Conservation (phyloP, 2,888 invertebrate genomes). For the Pachymerium ferrugineum region DNA sequence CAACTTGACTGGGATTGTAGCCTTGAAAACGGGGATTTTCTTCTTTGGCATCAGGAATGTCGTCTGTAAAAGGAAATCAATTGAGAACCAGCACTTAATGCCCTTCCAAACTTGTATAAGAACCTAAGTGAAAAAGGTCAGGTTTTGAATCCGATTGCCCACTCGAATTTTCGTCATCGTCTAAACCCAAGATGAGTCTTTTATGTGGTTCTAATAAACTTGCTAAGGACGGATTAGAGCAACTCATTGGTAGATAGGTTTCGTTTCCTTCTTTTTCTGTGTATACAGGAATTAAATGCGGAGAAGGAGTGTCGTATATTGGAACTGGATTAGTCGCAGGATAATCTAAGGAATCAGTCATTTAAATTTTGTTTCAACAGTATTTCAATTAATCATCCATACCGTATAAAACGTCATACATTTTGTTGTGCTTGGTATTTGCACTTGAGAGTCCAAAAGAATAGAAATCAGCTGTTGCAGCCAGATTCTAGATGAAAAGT, state of each 20-base stretch:
- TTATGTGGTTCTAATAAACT: background rate
- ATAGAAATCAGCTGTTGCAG: background rate
- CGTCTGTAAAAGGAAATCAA: too few relatives aligned
- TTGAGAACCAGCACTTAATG: too few relatives aligned
- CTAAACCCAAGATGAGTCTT: background rate
- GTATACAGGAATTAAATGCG: background rate
- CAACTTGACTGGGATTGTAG: conserved; percentile 56
- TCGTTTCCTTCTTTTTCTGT: background rate
- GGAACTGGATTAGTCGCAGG: conserved; percentile 3
- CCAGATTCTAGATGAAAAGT: conserved; percentile 7
- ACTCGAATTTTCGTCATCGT: conserved; percentile 10
- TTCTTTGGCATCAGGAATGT: background rate
- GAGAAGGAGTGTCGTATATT: background rate
- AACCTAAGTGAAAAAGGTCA: conserved; percentile 47
- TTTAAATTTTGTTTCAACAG: too few relatives aligned
- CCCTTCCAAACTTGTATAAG: too few relatives aligned
- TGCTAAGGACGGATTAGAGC: background rate
- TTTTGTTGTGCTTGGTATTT: background rate
- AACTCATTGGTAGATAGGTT: conserved; percentile 16
- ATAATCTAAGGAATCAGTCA: background rate
- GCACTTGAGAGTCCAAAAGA: background rate
- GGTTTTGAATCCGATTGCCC: conserved; percentile 47
- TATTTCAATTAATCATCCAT: too few relatives aligned
- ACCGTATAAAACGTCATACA: background rate
- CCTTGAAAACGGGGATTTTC: background rate